phyloP scores from a whole-genome alignment of 2,888 invertebrate species.

The Agrotis puta region DNA sequence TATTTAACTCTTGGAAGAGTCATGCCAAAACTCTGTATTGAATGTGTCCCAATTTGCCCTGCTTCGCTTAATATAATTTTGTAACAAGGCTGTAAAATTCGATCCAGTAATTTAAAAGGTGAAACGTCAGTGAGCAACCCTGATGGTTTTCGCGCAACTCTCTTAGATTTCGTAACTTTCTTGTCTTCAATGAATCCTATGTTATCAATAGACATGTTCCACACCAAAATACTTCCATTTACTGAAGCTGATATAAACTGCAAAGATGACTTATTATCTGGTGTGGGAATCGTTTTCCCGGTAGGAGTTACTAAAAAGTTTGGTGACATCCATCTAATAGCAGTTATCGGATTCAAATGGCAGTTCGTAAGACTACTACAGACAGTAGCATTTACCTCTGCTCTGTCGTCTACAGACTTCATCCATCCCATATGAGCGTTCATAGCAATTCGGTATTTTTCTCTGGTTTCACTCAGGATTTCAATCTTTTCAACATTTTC shows the following conservation, averaged over 20 bases:
- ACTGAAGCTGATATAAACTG: constrained; percentile 93
- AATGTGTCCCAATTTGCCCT: constrained; percentile 80
- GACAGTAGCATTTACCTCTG: constrained; percentile 91
- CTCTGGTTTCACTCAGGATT: constrained; percentile 92
- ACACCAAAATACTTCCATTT: constrained; percentile 93
- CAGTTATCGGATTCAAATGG: constrained; percentile 92
- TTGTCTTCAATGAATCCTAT: constrained; percentile 77
- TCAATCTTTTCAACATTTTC: constrained; percentile 92
- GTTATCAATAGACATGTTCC: constrained; percentile 92
- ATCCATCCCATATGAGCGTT: constrained; percentile 93
- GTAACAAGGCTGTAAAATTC: constrained; percentile 92
- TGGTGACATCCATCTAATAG: constrained; percentile 93
- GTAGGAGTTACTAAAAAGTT: constrained; percentile 91
- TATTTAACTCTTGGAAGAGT: constrained; percentile 80
- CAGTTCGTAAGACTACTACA: constrained; percentile 92
- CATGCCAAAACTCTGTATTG: constrained; percentile 86
- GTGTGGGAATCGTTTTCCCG: constrained; percentile 87
- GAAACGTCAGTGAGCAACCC: constrained; percentile 92
- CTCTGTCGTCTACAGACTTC: constrained; percentile 91
- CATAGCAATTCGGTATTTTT: constrained; percentile 92
- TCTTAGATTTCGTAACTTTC: constrained; percentile 84
- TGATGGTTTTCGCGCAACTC: constrained; percentile 89
- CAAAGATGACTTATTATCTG: constrained; percentile 81
- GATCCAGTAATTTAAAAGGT: constrained; percentile 91
- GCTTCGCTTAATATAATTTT: constrained; percentile 87